A percentile compares a stretch with the other conserved stretches of the same genome.
phyloP scores from a whole-genome alignment of 2,888 invertebrate genomes.

The Hypselothyrea guttata region DNA sequence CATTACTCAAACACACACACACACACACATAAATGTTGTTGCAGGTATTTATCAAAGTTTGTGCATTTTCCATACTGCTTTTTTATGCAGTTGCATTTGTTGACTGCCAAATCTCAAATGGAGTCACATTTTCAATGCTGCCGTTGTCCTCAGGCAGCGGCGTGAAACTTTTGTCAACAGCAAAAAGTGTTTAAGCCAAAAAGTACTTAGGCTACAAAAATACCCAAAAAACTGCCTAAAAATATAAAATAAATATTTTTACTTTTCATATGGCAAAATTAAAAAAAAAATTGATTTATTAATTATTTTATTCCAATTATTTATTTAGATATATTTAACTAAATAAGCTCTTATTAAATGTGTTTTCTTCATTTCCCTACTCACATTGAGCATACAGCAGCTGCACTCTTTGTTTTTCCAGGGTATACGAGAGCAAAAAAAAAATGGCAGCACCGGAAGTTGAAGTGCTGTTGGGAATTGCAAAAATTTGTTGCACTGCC shows the following conservation, averaged over 20 bases:
- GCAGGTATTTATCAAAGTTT: constrained; percentile 39
- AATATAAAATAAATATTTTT: too few species aligned
- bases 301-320: too few species aligned
- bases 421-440: constrained; percentile 11
- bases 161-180: constrained; percentile 20
- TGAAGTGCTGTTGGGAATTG: constrained; percentile 76
- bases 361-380: too few species aligned
- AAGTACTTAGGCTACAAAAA: background rate
- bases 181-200: constrained; percentile 2
- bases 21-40: constrained; percentile 12
- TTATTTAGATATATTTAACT: too few species aligned
- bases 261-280: too few species aligned
- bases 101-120: constrained; percentile 66
- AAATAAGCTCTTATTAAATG: too few species aligned
- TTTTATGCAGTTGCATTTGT: constrained; percentile 18
- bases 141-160: constrained; percentile 9
- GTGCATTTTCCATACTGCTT: background rate
- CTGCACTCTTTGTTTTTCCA: background rate
- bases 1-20: constrained; percentile 31
- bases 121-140: constrained; percentile 72
- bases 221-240: too few species aligned
- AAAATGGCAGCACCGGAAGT: constrained; percentile 64
- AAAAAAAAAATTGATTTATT: too few species aligned
- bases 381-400: too few species aligned
- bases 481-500: constrained; percentile 74